A percentile compares a stretch with the other conserved stretches of the same genome.
phyloP scores from a whole-genome alignment of 2,113 vertebrate genomes.

The Jacana jacana region DNA sequence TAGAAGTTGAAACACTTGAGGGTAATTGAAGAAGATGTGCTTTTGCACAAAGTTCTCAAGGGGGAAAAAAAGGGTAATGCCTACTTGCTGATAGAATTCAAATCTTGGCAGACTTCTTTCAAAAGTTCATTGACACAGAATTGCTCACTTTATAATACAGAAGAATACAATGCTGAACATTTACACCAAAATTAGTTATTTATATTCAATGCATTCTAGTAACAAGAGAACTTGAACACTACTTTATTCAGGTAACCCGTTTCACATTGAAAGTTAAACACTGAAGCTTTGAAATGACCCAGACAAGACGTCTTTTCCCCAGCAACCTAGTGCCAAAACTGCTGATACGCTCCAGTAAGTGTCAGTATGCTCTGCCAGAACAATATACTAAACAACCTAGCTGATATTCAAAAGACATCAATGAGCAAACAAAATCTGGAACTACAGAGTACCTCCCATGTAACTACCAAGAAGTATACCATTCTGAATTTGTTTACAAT shows the following conservation, averaged over 20 bases:
- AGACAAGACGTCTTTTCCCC: not conserved
- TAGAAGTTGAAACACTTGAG: not conserved
- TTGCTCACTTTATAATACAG: not conserved
- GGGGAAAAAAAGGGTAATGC: not conserved
- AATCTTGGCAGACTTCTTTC: not conserved
- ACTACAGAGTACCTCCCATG: not conserved
- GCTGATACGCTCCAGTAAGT: not conserved
- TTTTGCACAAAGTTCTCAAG: not conserved
- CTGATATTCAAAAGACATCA: not conserved
- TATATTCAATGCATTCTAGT: not conserved
- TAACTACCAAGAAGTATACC: not conserved
- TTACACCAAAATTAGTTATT: not conserved
- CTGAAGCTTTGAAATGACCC: not conserved
- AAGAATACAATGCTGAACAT: not conserved
- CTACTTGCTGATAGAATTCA: not conserved
- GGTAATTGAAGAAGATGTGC: not conserved
- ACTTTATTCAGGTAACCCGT: not conserved
- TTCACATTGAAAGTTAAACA: not conserved
- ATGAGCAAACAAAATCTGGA: not conserved
- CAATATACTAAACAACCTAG: not conserved
- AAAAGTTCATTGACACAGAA: not conserved
- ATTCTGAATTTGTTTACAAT: not conserved
- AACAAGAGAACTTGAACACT: not conserved
- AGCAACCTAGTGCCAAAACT: not conserved
- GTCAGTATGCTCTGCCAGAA: constrained; percentile 9